phyloP scores from a whole-genome alignment of 2,797 vertebrate genomes.

The Hoplostethus atlanticus region DNA sequence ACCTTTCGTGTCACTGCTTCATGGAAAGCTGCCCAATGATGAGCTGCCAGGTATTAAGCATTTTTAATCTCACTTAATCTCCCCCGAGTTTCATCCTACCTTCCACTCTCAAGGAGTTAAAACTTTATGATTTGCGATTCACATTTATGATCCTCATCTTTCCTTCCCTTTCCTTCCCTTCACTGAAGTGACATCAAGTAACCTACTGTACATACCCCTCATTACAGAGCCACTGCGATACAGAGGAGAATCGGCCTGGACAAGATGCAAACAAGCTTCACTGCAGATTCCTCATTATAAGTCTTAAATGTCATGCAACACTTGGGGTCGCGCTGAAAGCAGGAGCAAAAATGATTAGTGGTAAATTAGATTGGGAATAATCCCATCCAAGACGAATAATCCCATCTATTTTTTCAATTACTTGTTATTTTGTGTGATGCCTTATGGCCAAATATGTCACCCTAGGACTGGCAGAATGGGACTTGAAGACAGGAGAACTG shows the following conservation, averaged over 20 bases:
- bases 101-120: conserved; percentile 77
- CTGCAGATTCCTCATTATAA: conserved; percentile 18
- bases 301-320: conserved; percentile 20
- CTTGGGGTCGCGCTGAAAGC: conserved; percentile 16
- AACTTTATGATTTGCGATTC: conserved; percentile 75
- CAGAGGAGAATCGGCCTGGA: conserved; percentile 9
- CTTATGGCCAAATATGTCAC: conserved; percentile 40
- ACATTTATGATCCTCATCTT: conserved; percentile 63
- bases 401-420: conserved; percentile 41
- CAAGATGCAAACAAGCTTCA: conserved; percentile 4
- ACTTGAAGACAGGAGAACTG: conserved; percentile 34
- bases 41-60: conserved; percentile 83
- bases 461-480: conserved; percentile 17
- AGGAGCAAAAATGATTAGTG: conserved; percentile 45
- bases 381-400: conserved; percentile 52
- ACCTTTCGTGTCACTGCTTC: conserved; percentile 82
- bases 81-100: conserved; percentile 78
- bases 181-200: conserved; percentile 40
- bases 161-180: conserved; percentile 26
- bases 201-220: conserved; percentile 18
- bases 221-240: conserved; percentile 8
- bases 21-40: conserved; percentile 77
- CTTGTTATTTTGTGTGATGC: conserved; percentile 35
- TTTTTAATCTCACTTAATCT: conserved; percentile 87
- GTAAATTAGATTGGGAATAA: conserved; percentile 57